Conservation (phyloP, 2,888 invertebrate genomes). For the Thymelicus sylvestris region DNA sequence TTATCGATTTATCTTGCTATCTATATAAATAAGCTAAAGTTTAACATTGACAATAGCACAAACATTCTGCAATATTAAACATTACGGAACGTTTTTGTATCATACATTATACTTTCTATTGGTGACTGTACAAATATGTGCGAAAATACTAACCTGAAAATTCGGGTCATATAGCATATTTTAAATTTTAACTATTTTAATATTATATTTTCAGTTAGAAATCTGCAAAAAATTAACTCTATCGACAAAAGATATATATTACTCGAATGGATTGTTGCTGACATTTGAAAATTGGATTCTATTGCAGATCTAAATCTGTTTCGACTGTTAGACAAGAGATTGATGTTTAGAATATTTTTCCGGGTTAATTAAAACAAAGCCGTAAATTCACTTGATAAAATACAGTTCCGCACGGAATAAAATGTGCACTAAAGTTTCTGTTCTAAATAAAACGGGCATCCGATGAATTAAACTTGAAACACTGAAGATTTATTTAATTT, state of each 20-base stretch:
- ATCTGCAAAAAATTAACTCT: constrained; percentile 17
- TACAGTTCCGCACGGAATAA: too few species aligned
- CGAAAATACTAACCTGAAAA: too few species aligned
- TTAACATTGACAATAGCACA: too few species aligned
- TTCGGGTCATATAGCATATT: too few species aligned
- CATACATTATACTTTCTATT: too few species aligned
- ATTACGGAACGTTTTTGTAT: too few species aligned
- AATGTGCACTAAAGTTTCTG: background rate
- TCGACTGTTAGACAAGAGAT: constrained; percentile 21
- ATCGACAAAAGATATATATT: constrained; percentile 16
- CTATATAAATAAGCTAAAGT: too few species aligned
- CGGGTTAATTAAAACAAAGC: constrained; percentile 13
- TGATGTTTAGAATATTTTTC: constrained; percentile 22
- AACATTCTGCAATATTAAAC: too few species aligned
- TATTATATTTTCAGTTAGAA: background rate
- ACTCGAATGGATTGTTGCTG: constrained; percentile 14
- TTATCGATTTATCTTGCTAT: too few species aligned
- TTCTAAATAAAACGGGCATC: background rate
- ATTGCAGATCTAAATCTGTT: constrained; percentile 9
- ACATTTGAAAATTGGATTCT: constrained; percentile 26
- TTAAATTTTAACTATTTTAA: background rate
- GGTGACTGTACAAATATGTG: too few species aligned
- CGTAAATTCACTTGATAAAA: constrained; percentile 4
- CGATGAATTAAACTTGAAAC: too few species aligned
- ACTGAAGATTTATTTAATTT: too few species aligned